A percentile compares a stretch with the other conserved stretches of the same genome.
Conservation (phyloP, 1,140 invertebrate species). For the Pseudomyrmex gracilis region DNA sequence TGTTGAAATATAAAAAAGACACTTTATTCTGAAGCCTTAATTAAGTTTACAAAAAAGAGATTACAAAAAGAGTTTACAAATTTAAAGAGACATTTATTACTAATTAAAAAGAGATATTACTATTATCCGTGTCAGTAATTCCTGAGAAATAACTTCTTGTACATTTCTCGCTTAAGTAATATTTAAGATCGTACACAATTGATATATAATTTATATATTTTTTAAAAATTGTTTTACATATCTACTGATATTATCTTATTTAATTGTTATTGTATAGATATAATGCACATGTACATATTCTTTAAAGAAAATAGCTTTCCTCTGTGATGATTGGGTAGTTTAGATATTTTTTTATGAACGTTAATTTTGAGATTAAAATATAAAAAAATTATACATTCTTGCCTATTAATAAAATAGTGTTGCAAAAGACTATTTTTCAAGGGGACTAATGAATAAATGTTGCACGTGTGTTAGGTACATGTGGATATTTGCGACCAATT, state of each 20-base stretch:
- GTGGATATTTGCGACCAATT: too few species aligned
- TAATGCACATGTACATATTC: neutral
- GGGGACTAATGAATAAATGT: too few species aligned
- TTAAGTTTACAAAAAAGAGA: neutral
- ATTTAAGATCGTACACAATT: neutral
- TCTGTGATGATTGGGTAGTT: constrained; percentile 4
- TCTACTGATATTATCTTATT: neutral
- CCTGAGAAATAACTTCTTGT: constrained; percentile 9
- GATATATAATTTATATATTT: constrained; percentile 37
- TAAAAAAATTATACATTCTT: constrained; percentile 2
- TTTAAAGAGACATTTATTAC: neutral
- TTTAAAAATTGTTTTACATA: constrained; percentile 44
- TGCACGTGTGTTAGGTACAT: too few species aligned
- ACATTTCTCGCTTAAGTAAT: neutral
- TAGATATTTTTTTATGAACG: constrained; percentile 8
- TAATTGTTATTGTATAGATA: constrained; percentile 32
- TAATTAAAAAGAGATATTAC: neutral
- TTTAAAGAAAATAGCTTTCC: constrained; percentile 16
- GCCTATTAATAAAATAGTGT: neutral
- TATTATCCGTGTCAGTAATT: neutral
- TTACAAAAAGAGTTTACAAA: constrained; percentile 2
- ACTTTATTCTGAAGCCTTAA: neutral
- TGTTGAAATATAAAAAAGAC: constrained; percentile 13
- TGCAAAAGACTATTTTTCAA: neutral
- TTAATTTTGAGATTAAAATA: neutral